Conservation (phyloP, 1,140 invertebrate genomes). For the Fragariocoptes setiger region DNA sequence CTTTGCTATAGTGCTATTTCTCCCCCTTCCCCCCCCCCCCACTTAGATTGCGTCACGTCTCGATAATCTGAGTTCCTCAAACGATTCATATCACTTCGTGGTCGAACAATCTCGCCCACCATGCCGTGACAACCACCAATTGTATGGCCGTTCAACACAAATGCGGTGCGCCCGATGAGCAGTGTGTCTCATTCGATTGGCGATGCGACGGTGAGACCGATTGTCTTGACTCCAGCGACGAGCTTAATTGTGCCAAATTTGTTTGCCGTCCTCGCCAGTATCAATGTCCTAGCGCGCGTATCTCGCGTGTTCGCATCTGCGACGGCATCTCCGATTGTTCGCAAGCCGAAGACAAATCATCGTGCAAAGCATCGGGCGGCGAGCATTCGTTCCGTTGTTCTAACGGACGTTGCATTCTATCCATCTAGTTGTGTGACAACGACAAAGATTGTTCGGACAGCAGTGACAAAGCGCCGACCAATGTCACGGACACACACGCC, state of each 20-base stretch:
- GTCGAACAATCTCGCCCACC: too few species aligned
- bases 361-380: slow-evolving; percentile 25
- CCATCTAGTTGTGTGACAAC: slow-evolving; percentile 41
- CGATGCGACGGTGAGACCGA: slow-evolving; percentile 31
- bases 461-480: slow-evolving; percentile 55
- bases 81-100: too few species aligned
- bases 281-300: slow-evolving; percentile 28
- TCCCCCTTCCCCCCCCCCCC: too few species aligned
- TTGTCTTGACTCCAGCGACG: slow-evolving; percentile 19
- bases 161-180: slow-evolving; percentile 63
- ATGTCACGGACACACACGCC: too few species aligned
- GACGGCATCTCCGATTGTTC: slow-evolving; percentile 46
- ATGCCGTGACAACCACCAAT: too few species aligned
- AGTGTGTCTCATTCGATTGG: slow-evolving; percentile 89
- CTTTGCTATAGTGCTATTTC: too few species aligned
- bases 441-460: slow-evolving; percentile 78
- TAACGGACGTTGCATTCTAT: slow-evolving; percentile 64
- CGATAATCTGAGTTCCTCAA: too few species aligned
- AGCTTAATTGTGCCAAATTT: slow-evolving; percentile 14
- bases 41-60: too few species aligned
- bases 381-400: slow-evolving; percentile 74
- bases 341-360: slow-evolving; percentile 17
- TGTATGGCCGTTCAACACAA: slow-evolving; percentile 70
- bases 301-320: slow-evolving; percentile 70
- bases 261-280: slow-evolving; percentile 22